Conservation (phyloP, 2,888 invertebrate species). For the Orthosia incerta region DNA sequence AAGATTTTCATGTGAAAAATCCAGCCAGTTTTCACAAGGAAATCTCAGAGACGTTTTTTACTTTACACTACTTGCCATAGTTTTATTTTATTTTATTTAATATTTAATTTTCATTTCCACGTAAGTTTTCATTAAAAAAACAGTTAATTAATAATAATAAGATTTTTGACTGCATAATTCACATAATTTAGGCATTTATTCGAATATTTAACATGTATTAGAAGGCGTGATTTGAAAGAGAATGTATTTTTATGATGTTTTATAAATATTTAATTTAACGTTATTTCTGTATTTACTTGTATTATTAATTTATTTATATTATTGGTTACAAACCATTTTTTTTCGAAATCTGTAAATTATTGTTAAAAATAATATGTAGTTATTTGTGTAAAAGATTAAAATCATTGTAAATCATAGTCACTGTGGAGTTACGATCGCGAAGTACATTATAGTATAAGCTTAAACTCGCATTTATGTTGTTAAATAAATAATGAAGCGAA, state of each 20-base stretch:
- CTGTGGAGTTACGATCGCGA: constrained; percentile 70
- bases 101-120: constrained; percentile 52
- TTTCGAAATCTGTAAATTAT: constrained; percentile 76
- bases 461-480: constrained; percentile 65
- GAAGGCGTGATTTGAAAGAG: constrained; percentile 56
- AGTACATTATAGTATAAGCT: constrained; percentile 56
- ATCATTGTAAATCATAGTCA: constrained; percentile 70
- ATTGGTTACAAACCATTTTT: constrained; percentile 29
- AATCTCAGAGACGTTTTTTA: constrained; percentile 56
- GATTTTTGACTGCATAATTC: constrained; percentile 75
- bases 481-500: constrained; percentile 67
- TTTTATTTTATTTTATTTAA: neutral
- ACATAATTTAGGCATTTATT: constrained; percentile 64
- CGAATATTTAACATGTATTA: constrained; percentile 55
- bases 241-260: constrained; percentile 69
- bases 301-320: constrained; percentile 31
- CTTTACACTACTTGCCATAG: neutral
- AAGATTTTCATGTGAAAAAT: constrained; percentile 79
- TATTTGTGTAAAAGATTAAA: constrained; percentile 72
- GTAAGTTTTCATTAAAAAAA: constrained; percentile 63
- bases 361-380: constrained; percentile 73
- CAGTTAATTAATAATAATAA: constrained; percentile 69
- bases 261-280: constrained; percentile 41
- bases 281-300: constrained; percentile 5
- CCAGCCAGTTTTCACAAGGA: constrained; percentile 85